Conservation (phyloP, 2,113 vertebrate genomes). For the Amphiprion percula region DNA sequence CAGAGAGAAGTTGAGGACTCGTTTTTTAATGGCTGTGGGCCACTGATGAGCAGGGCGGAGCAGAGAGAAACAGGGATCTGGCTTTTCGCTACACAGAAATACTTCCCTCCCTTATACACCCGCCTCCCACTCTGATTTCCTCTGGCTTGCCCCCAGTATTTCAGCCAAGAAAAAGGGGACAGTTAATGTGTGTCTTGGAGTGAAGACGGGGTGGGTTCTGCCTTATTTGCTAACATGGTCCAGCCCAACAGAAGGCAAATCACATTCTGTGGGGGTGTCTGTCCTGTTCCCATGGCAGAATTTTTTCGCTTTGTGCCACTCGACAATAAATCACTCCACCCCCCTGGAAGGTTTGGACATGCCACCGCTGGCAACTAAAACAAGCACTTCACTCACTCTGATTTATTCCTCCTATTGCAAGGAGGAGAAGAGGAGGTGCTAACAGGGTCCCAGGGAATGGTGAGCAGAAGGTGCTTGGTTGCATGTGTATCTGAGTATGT, state of each 20-base stretch:
- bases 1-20: slow-evolving; percentile 46
- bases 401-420: slow-evolving; percentile 75
- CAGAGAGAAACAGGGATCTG: slow-evolving; percentile 50
- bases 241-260: slow-evolving; percentile 78
- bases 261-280: slow-evolving; percentile 64
- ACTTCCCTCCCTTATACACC: slow-evolving; percentile 38
- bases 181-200: slow-evolving; percentile 36
- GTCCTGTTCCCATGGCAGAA: slow-evolving; percentile 73
- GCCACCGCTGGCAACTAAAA: slow-evolving; percentile 76
- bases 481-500: slow-evolving; percentile 24
- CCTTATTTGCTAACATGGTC: slow-evolving; percentile 72
- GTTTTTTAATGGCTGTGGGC: slow-evolving; percentile 46
- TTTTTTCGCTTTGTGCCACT: slow-evolving; percentile 64
- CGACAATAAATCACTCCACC: slow-evolving; percentile 74
- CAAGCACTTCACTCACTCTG: slow-evolving; percentile 77
- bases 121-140: slow-evolving; percentile 58
- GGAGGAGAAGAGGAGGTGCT: slow-evolving; percentile 67
- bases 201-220: slow-evolving; percentile 47
- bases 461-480: slow-evolving; percentile 47
- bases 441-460: slow-evolving; percentile 75
- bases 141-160: slow-evolving; percentile 44
- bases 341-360: slow-evolving; percentile 68
- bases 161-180: slow-evolving; percentile 33
- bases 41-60: slow-evolving; percentile 46
- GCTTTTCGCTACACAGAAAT: slow-evolving; percentile 47